Evolutionary conservation across 1,140 invertebrate genomes (phyloP).

Genomic region (Musca vetustissima): DNA sequence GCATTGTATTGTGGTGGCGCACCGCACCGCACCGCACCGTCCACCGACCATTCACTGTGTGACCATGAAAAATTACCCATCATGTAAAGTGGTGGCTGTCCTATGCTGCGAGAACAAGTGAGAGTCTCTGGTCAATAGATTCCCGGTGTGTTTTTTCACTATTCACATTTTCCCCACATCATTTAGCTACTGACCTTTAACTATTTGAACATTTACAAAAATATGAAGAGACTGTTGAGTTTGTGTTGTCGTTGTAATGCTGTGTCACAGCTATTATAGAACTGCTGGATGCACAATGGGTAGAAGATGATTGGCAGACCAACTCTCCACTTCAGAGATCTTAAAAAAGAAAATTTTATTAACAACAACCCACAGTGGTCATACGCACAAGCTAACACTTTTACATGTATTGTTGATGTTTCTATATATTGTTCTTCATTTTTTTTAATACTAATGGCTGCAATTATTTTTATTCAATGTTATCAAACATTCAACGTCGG

Average conservation of each 20-base stretch:
- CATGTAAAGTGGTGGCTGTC: slow-evolving; percentile 10
- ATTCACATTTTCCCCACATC: slow-evolving; percentile 10
- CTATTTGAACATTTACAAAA: too few species aligned
- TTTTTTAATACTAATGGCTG: slow-evolving; percentile 20
- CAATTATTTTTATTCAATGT: slow-evolving; percentile 22
- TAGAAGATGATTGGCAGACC: too few species aligned
- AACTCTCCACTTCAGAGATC: too few species aligned
- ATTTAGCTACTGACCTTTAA: slow-evolving; percentile 17
- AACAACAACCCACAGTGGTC: too few species aligned
- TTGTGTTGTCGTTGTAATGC: not conserved
- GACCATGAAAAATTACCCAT: slow-evolving; percentile 14
- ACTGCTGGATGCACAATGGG: too few species aligned
- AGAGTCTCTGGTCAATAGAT: too few species aligned
- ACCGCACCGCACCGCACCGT: too few species aligned
- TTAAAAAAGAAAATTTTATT: too few species aligned
- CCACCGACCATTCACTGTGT: not conserved
- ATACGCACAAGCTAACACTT: too few species aligned
- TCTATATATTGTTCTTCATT: not conserved
- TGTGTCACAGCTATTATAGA: not conserved
- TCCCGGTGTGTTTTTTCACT: not conserved
- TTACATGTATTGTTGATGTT: too few species aligned
- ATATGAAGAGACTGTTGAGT: slow-evolving; percentile 9
- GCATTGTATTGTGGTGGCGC: not conserved
- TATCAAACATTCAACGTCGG: slow-evolving; percentile 16
- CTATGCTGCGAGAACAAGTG: not conserved